phyloP scores from a whole-genome alignment of 2,113 vertebrate species.

The Rissa tridactyla region DNA sequence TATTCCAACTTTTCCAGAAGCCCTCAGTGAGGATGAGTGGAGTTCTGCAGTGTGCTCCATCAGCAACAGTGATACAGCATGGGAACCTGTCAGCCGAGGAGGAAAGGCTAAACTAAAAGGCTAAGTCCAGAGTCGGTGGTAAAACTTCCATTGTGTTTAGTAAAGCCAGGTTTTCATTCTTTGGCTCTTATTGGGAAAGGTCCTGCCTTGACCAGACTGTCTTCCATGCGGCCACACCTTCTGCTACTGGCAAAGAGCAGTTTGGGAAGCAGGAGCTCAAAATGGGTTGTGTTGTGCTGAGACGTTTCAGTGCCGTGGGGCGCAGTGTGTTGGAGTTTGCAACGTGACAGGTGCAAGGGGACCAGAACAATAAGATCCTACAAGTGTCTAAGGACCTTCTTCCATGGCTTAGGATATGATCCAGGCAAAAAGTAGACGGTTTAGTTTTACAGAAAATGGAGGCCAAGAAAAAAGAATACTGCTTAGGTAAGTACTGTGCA shows the following conservation, averaged over 20 bases:
- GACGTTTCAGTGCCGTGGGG: accelerated
- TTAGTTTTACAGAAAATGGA: not conserved
- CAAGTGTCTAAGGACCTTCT: not conserved
- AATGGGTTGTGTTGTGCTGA: not conserved
- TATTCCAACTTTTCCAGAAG: not conserved
- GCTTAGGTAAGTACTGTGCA: not conserved
- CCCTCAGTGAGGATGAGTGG: not conserved
- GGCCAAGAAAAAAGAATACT: not conserved
- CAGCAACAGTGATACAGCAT: not conserved
- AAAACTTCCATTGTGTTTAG: not conserved
- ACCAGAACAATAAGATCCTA: not conserved
- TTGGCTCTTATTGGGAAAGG: not conserved
- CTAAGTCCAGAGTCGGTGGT: not conserved
- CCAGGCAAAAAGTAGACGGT: not conserved
- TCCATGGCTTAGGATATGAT: not conserved
- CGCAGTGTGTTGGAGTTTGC: not conserved
- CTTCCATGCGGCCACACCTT: not conserved
- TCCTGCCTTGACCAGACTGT: not conserved
- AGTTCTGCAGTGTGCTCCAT: not conserved
- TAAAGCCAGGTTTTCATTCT: not conserved
- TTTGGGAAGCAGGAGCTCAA: not conserved
- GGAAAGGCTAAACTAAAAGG: not conserved
- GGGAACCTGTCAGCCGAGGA: not conserved
- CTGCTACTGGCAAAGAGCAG: not conserved
- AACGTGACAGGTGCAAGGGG: not conserved